These are phyloP conservation scores for Hepsetus odoe DNA, from an alignment of 2,113 vertebrate genomes.

Conservation along the genomic window DNA sequence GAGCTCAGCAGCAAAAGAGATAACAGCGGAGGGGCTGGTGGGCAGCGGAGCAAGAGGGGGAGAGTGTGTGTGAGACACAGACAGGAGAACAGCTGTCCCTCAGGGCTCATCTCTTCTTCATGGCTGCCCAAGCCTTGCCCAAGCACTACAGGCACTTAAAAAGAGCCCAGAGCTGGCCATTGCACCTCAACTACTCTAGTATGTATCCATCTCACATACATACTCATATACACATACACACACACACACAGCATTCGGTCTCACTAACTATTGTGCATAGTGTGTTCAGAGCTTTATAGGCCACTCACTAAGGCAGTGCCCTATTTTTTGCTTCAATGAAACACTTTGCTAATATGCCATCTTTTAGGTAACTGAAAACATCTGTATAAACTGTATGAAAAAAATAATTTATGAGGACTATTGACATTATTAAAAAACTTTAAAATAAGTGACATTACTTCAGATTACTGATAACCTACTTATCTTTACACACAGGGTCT, in stretches of 20 bases:
- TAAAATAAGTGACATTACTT: background rate
- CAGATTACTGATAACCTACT: background rate
- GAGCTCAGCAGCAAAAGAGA: background rate
- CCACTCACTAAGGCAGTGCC: background rate
- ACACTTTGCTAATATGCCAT: background rate
- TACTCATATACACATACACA: background rate
- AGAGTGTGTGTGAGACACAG: conserved; percentile 1
- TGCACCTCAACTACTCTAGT: background rate
- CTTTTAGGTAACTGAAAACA: background rate
- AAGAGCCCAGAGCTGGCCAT: background rate
- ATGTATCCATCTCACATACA: background rate
- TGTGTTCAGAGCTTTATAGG: background rate
- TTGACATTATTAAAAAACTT: background rate
- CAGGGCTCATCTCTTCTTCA: conserved; percentile 18
- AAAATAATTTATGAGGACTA: background rate
- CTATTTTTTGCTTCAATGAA: background rate
- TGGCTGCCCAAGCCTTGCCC: conserved; percentile 46
- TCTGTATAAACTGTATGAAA: too few relatives aligned
- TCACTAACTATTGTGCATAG: background rate
- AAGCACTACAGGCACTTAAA: conserved; percentile 23
- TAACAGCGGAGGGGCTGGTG: background rate
- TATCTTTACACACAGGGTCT: too few relatives aligned
- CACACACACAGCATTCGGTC: background rate
- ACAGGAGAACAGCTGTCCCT: conserved; percentile 43
- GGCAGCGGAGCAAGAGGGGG: background rate